Evolutionary conservation across 2,888 invertebrate species (phyloP).

Genomic region (Amiota minor): DNA sequence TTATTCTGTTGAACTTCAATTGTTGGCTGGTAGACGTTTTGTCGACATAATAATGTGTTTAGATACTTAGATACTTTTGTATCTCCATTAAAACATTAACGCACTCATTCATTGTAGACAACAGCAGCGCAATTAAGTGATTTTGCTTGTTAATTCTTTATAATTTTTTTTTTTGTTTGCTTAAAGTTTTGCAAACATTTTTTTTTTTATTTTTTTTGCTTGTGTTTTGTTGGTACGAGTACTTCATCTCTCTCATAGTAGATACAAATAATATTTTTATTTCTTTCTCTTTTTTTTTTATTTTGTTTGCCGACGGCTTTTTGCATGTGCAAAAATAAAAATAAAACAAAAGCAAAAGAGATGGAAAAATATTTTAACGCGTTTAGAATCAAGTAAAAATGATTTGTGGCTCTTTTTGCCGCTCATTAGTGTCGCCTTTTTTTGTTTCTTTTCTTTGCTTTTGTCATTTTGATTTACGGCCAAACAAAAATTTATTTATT

Average conservation of each 20-base stretch:
- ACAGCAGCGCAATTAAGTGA: constrained; percentile 56
- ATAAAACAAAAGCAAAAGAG: neutral
- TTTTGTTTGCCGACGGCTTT: constrained; percentile 19
- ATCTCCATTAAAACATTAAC: no score
- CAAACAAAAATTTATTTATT: constrained; percentile 49
- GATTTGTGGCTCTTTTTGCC: constrained; percentile 56
- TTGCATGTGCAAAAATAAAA: constrained; percentile 16
- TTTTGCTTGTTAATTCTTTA: constrained; percentile 51
- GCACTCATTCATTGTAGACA: neutral
- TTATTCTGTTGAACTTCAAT: no score
- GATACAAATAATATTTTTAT: neutral
- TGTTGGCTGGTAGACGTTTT: no score
- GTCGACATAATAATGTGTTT: no score
- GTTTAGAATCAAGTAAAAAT: constrained; percentile 51
- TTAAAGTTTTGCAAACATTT: neutral
- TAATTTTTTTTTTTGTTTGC: neutral
- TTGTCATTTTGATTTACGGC: constrained; percentile 60
- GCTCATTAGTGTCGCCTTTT: constrained; percentile 43
- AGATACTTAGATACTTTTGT: no score
- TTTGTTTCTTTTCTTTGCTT: no score
- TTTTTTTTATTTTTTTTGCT: constrained; percentile 3
- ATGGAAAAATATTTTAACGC: neutral
- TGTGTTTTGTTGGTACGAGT: constrained; percentile 5
- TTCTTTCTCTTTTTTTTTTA: neutral
- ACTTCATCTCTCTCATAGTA: constrained; percentile 3